These are phyloP conservation scores for Falco columbarius DNA, from an alignment of 2,797 vertebrate species.

Conservation along the genomic window DNA sequence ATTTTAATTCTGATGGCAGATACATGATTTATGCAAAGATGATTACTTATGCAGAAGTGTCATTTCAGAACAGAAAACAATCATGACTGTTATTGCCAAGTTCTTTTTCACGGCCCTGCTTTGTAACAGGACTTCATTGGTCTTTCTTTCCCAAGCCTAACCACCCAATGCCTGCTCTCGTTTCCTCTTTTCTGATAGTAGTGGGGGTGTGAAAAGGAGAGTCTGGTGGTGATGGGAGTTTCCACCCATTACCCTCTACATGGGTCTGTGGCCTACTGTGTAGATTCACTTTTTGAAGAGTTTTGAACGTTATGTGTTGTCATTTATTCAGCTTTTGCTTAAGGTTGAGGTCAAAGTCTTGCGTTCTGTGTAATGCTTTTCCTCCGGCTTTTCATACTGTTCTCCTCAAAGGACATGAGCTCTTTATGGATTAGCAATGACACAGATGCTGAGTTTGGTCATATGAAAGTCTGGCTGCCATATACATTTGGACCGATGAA, in stretches of 20 bases:
- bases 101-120: not conserved
- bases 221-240: constrained; percentile 25
- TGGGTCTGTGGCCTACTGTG: not conserved
- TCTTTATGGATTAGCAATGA: not conserved
- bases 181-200: constrained; percentile 57
- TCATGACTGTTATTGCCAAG: not conserved
- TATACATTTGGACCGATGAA: not conserved
- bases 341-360: not conserved
- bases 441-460: not conserved
- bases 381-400: not conserved
- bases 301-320: not conserved
- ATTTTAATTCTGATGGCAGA: not conserved
- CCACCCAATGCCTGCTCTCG: constrained; percentile 24
- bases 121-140: not conserved
- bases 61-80: not conserved
- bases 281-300: not conserved
- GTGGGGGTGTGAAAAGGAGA: constrained; percentile 4
- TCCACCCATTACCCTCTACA: not conserved
- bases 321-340: not conserved
- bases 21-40: not conserved
- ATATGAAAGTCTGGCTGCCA: not conserved
- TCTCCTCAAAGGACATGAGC: not conserved
- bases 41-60: not conserved
- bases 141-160: not conserved
- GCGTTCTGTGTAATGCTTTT: not conserved